Evolutionary conservation across 1,140 invertebrate genomes (phyloP).

Genomic region (Drosophila ercepeae): DNA sequence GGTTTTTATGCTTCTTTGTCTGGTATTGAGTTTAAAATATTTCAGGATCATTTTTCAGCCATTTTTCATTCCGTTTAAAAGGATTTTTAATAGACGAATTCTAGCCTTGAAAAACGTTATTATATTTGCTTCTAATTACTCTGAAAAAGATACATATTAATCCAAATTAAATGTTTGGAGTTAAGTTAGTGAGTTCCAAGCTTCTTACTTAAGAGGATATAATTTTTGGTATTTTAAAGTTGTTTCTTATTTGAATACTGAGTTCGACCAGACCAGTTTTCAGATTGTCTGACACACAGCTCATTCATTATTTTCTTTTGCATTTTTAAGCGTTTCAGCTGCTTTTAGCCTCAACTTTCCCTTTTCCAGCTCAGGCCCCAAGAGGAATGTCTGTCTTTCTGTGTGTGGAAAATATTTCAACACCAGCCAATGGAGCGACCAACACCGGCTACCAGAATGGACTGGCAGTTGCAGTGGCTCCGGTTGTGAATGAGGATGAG

Average conservation of each 20-base stretch:
- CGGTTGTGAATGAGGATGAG: constrained; percentile 4
- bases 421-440: constrained; percentile 23
- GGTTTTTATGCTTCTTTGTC: background rate
- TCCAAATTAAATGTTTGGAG: too few species aligned
- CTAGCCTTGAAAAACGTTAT: too few species aligned
- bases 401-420: constrained; percentile 41
- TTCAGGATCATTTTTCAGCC: background rate
- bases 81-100: background rate
- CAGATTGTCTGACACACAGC: background rate
- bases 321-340: constrained; percentile 35
- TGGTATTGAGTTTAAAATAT: constrained; percentile 1
- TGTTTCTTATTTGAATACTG: constrained; percentile 13
- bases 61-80: background rate
- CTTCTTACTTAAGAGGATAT: background rate
- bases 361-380: background rate
- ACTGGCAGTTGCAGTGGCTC: constrained; percentile 33
- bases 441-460: constrained; percentile 16
- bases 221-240: background rate
- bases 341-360: constrained; percentile 3
- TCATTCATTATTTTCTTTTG: constrained; percentile 30
- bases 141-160: too few species aligned
- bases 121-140: too few species aligned
- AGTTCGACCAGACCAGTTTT: background rate
- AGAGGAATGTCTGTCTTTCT: constrained; percentile 24
- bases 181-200: too few species aligned